Evolutionary conservation across 1,140 invertebrate genomes (phyloP).

Genomic region (Caenorhabditis latens): DNA sequence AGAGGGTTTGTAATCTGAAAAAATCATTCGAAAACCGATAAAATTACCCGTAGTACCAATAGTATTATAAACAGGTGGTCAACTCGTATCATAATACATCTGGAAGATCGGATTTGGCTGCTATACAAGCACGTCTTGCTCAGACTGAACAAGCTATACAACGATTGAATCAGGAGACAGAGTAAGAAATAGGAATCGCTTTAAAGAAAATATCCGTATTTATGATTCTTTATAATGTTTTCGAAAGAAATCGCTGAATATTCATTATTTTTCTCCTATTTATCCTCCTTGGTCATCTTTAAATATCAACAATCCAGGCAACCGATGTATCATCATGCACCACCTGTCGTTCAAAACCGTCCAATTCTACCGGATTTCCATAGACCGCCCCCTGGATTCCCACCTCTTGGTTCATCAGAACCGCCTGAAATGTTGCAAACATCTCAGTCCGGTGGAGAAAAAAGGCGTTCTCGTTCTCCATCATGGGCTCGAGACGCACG

Average conservation of each 20-base stretch:
- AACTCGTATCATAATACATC: background rate
- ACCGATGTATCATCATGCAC: background rate
- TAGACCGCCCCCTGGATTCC: slow-evolving; percentile 22
- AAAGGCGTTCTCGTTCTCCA: slow-evolving; percentile 12
- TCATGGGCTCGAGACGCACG: slow-evolving; percentile 37
- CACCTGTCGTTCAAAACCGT: background rate
- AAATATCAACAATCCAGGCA: slow-evolving; percentile 2
- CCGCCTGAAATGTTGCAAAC: background rate
- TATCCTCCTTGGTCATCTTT: no score
- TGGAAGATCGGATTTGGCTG: slow-evolving; percentile 6
- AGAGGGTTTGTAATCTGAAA: slow-evolving; percentile 34
- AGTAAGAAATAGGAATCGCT: background rate
- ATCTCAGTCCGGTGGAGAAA: background rate
- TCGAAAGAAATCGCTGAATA: background rate
- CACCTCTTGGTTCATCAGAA: background rate
- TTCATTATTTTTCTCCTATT: background rate
- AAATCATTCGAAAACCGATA: no score
- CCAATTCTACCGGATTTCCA: slow-evolving; percentile 32
- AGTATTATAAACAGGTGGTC: background rate
- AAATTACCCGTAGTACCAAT: background rate
- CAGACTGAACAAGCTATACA: slow-evolving; percentile 40
- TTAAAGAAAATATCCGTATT: background rate
- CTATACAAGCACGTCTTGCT: slow-evolving; percentile 13
- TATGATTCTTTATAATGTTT: background rate
- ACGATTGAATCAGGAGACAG: slow-evolving; percentile 10